Percentiles rank a stretch among this genome's conserved stretches.
These are phyloP conservation scores for Chloroceryle amazona DNA, from an alignment of 2,797 vertebrate genomes.

Conservation along the genomic window DNA sequence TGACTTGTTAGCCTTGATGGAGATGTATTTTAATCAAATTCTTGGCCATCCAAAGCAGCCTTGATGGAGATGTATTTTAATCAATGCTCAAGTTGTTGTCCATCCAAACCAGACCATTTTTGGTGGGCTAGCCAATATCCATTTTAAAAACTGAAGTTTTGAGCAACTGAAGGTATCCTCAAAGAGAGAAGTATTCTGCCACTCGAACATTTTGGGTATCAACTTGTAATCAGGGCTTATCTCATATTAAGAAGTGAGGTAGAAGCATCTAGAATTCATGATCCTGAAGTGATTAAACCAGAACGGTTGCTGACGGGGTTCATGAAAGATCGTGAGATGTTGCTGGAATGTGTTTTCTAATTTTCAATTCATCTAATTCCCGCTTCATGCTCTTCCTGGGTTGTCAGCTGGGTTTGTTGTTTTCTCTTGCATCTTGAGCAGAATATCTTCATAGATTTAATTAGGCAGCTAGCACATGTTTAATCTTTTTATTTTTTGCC, in stretches of 20 bases:
- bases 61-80: neutral
- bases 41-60: neutral
- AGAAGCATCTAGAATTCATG: neutral
- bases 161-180: neutral
- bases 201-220: no score
- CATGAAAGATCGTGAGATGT: neutral
- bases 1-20: neutral
- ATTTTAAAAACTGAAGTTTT: neutral
- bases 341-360: neutral
- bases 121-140: neutral
- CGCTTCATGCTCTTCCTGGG: neutral
- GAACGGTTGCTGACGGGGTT: neutral
- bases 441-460: conserved; percentile 43
- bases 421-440: conserved; percentile 42
- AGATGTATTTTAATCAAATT: neutral
- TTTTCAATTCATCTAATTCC: neutral
- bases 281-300: neutral
- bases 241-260: neutral
- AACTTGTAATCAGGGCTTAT: neutral
- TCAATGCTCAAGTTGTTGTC: neutral
- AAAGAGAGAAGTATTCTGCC: neutral
- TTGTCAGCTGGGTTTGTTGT: conserved; percentile 45
- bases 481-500: neutral
- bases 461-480: conserved; percentile 44
- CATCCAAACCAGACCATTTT: neutral